A percentile compares a stretch with the other conserved stretches of the same genome.
phyloP scores from a whole-genome alignment of 2,888 invertebrate species.

The Morpho helenor region DNA sequence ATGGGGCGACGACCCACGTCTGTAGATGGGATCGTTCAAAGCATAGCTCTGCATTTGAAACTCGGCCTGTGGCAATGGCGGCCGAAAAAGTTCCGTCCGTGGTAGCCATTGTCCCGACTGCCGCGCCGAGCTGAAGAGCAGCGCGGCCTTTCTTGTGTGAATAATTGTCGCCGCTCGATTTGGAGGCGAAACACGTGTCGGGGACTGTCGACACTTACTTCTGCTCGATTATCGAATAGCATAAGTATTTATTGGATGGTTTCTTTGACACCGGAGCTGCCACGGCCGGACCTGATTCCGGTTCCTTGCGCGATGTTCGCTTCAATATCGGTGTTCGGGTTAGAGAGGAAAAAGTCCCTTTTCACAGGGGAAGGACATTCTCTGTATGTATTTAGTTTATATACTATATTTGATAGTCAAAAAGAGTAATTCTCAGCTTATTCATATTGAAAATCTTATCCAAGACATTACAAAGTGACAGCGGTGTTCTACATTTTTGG shows the following conservation, averaged over 20 bases:
- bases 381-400: too few species aligned
- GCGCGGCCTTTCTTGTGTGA: constrained; percentile 22
- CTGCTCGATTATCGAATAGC: constrained; percentile 32
- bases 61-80: constrained; percentile 12
- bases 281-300: constrained; percentile 5
- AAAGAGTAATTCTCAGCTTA: too few species aligned
- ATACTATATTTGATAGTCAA: too few species aligned
- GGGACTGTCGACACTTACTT: constrained; percentile 22
- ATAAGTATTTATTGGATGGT: constrained; percentile 35
- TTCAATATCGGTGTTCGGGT: constrained; percentile 1
- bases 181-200: constrained; percentile 26
- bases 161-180: constrained; percentile 22
- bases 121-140: not conserved
- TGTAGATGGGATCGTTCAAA: constrained; percentile 11
- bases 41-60: constrained; percentile 22
- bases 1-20: constrained; percentile 16
- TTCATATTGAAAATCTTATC: too few species aligned
- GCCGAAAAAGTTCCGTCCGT: constrained; percentile 14
- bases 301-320: not conserved
- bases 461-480: too few species aligned
- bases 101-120: not conserved
- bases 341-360: too few species aligned
- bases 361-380: too few species aligned
- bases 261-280: constrained; percentile 23
- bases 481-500: too few species aligned